Conservation (phyloP, 2,888 invertebrate species). For the Choristoneura rosaceana region DNA sequence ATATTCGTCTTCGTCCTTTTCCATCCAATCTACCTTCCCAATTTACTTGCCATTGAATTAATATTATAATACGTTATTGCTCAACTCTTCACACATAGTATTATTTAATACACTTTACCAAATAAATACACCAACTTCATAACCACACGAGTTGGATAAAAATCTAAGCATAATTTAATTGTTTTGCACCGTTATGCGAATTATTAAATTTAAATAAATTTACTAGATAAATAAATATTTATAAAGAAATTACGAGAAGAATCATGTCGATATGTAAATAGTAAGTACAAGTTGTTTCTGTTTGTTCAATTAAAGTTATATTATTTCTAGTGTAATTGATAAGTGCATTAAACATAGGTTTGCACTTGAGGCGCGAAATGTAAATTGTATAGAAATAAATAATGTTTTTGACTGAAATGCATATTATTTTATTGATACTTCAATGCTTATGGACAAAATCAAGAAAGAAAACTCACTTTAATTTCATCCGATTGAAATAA, state of each 20-base stretch:
- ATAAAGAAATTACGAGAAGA: constrained; percentile 47
- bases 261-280: constrained; percentile 66
- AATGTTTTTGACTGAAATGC: constrained; percentile 69
- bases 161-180: constrained; percentile 34
- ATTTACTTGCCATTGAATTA: constrained; percentile 28
- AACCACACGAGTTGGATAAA: constrained; percentile 40
- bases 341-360: constrained; percentile 38
- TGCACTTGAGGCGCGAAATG: constrained; percentile 69
- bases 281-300: constrained; percentile 53
- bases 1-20: constrained; percentile 25
- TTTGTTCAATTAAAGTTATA: constrained; percentile 45
- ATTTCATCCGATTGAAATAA: not conserved
- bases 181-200: constrained; percentile 37
- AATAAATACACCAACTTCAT: constrained; percentile 46
- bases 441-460: not conserved
- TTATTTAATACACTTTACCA: constrained; percentile 31
- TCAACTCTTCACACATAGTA: constrained; percentile 34
- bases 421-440: constrained; percentile 52
- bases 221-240: constrained; percentile 43
- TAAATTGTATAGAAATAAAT: constrained; percentile 81
- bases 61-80: constrained; percentile 30
- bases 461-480: not conserved
- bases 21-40: constrained; percentile 37
- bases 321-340: constrained; percentile 36
- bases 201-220: constrained; percentile 30